Evolutionary conservation across 2,113 vertebrate genomes (phyloP).

Genomic region (Centropus unirufus): DNA sequence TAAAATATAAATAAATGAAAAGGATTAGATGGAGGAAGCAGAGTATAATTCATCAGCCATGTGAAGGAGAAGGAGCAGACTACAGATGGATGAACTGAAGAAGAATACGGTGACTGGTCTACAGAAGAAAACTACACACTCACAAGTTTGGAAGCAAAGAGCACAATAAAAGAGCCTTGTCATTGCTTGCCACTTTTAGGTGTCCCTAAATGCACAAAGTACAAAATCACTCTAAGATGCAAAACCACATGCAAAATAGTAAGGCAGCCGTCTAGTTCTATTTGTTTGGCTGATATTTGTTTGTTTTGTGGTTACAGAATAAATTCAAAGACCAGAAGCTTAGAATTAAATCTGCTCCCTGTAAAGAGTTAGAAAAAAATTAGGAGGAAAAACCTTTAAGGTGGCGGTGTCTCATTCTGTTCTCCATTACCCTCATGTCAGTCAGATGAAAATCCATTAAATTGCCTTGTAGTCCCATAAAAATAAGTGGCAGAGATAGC

Average conservation of each 20-base stretch:
- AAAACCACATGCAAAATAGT: neutral
- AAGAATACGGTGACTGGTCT: slow-evolving; percentile 32
- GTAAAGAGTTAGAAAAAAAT: neutral
- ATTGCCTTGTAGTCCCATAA: neutral
- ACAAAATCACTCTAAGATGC: neutral
- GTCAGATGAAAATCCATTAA: neutral
- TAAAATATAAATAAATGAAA: slow-evolving; percentile 87
- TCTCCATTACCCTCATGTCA: neutral
- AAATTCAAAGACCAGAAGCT: neutral
- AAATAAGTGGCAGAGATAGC: neutral
- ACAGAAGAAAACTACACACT: slow-evolving; percentile 35
- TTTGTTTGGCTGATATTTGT: neutral
- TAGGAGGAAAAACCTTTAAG: neutral
- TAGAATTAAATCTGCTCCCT: neutral
- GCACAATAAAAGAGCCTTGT: neutral
- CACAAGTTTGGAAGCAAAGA: slow-evolving; percentile 4
- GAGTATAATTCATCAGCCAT: slow-evolving; percentile 81
- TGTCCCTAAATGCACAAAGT: neutral
- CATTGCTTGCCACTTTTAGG: neutral
- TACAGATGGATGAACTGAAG: slow-evolving; percentile 78
- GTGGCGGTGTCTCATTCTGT: neutral
- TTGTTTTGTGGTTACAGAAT: neutral
- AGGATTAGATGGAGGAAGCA: slow-evolving; percentile 82
- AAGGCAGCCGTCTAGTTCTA: neutral
- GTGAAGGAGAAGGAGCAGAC: slow-evolving; percentile 71